These are phyloP conservation scores for Datnioides undecimradiatus DNA, from an alignment of 2,113 vertebrate species.

Conservation along the genomic window DNA sequence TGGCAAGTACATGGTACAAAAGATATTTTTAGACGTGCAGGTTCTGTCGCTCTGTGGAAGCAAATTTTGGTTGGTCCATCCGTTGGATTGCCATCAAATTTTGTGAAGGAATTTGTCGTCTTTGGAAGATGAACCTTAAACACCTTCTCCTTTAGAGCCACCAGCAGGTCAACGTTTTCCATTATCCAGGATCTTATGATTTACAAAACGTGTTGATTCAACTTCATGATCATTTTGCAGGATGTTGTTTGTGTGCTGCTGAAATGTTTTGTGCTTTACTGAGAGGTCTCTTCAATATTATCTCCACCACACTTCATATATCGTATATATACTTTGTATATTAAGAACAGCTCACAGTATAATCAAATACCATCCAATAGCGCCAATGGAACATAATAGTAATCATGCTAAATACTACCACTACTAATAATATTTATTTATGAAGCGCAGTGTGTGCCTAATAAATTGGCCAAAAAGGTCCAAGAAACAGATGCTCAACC, in stretches of 20 bases:
- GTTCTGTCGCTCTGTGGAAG: neutral
- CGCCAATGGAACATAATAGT: neutral
- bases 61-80: neutral
- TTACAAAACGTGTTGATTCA: no score
- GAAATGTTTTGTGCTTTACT: no score
- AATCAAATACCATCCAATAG: neutral
- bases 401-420: no score
- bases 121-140: neutral
- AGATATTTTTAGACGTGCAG: neutral
- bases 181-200: neutral
- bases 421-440: no score
- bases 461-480: neutral
- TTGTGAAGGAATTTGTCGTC: neutral
- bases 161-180: neutral
- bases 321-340: no score
- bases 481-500: neutral
- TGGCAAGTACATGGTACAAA: neutral
- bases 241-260: no score
- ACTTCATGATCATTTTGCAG: no score
- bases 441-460: no score
- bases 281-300: neutral
- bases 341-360: neutral
- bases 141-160: neutral
- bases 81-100: neutral
- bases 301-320: neutral